These are phyloP conservation scores for Enteromius radiatus DNA, from an alignment of 2,797 vertebrate genomes.

Conservation along the genomic window DNA sequence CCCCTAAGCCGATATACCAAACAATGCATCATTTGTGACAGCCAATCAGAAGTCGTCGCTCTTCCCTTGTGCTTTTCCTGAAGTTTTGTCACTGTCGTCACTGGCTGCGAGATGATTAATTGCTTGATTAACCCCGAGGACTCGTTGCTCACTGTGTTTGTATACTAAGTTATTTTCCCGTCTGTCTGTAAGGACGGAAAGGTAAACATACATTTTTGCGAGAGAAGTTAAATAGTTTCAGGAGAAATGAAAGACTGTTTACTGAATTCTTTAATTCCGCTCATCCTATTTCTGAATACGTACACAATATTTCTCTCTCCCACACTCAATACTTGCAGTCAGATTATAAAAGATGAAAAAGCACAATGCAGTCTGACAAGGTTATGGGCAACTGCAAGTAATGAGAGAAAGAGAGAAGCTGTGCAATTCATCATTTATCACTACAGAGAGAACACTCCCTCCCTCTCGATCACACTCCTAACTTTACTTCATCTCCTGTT, in stretches of 20 bases:
- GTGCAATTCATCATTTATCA: slow-evolving; percentile 48
- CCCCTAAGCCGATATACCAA: slow-evolving; percentile 73
- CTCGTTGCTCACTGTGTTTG: slow-evolving; percentile 12
- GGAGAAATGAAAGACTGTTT: slow-evolving; percentile 13
- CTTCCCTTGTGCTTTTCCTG: slow-evolving; percentile 64
- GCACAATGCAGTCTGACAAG: slow-evolving; percentile 31
- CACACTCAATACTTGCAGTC: not conserved
- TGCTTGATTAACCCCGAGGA: slow-evolving; percentile 45
- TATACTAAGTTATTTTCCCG: slow-evolving; percentile 33
- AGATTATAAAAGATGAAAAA: slow-evolving; percentile 40
- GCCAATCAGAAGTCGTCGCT: slow-evolving; percentile 62
- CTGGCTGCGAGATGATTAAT: slow-evolving; percentile 55
- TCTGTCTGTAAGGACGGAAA: slow-evolving; percentile 18
- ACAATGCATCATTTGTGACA: slow-evolving; percentile 62
- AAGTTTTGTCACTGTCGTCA: slow-evolving; percentile 66
- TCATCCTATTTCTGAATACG: slow-evolving; percentile 9
- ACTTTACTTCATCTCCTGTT: not conserved
- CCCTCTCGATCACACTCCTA: slow-evolving; percentile 16
- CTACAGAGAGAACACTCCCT: slow-evolving; percentile 23
- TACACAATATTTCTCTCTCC: slow-evolving; percentile 13
- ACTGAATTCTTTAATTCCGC: slow-evolving; percentile 5
- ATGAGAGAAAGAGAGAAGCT: slow-evolving; percentile 40
- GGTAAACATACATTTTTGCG: not conserved
- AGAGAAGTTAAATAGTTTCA: slow-evolving; percentile 20
- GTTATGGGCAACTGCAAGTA: slow-evolving; percentile 34